A percentile compares a stretch with the other conserved stretches of the same genome.
phyloP scores from a whole-genome alignment of 2,888 invertebrate genomes.

The Cerastoderma edule region DNA sequence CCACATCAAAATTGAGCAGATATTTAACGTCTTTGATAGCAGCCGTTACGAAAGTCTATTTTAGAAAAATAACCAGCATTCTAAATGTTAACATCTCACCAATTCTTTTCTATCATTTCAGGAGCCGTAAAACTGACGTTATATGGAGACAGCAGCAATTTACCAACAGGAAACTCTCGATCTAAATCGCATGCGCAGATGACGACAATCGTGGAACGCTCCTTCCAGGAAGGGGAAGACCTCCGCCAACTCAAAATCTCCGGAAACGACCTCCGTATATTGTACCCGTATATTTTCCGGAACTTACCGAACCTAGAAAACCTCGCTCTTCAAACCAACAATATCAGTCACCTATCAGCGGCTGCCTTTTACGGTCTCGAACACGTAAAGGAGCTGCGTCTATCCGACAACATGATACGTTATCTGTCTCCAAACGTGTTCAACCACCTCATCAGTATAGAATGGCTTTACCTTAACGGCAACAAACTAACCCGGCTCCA shows the following conservation, averaged over 20 bases:
- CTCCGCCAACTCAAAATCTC: conserved; percentile 62
- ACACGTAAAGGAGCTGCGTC: conserved; percentile 55
- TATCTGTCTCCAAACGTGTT: conserved; percentile 63
- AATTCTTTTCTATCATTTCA: conserved; percentile 45
- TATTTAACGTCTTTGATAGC: background rate
- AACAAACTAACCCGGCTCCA: conserved; percentile 60
- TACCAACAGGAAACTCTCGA: conserved; percentile 14
- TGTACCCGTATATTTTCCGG: conserved; percentile 65
- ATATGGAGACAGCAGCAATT: conserved; percentile 64
- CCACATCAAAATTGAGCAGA: background rate
- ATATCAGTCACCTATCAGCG: conserved; percentile 67
- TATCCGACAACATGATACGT: conserved; percentile 65
- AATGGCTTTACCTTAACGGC: conserved; percentile 62
- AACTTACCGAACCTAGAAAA: conserved; percentile 52
- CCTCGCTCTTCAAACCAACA: conserved; percentile 65
- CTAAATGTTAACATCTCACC: background rate
- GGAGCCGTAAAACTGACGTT: conserved; percentile 62
- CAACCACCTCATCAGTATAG: conserved; percentile 43
- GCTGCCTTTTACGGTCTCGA: conserved; percentile 61
- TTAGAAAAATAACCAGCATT: background rate
- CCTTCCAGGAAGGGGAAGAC: conserved; percentile 55
- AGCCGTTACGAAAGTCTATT: background rate
- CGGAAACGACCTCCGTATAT: conserved; percentile 64
- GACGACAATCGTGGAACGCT: conserved; percentile 54
- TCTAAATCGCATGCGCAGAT: conserved; percentile 52